Percentiles rank a stretch among this genome's conserved stretches.
phyloP scores from a whole-genome alignment of 2,797 vertebrate genomes.

The Hylomyscus alleni region DNA sequence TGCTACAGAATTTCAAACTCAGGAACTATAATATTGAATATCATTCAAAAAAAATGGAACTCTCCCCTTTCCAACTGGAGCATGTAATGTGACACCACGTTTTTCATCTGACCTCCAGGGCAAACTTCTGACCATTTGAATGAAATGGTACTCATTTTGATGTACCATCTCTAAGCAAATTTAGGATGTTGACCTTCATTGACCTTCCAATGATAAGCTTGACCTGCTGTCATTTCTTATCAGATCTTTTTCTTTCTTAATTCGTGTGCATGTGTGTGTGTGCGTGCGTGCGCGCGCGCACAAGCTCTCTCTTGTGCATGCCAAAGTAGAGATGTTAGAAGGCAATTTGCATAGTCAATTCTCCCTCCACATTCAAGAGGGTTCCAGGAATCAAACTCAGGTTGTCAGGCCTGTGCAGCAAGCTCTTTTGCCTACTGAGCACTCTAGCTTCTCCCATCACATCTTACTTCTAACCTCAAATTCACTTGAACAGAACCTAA shows the following conservation, averaged over 20 bases:
- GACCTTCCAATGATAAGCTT: conserved; percentile 20
- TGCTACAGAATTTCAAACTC: conserved; percentile 53
- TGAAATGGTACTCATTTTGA: conserved; percentile 27
- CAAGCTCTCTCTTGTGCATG: neutral
- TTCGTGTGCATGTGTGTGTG: neutral
- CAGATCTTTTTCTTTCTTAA: neutral
- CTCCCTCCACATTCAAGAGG: neutral
- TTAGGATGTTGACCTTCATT: conserved; percentile 49
- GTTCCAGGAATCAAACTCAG: neutral
- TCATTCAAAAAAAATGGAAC: conserved; percentile 7
- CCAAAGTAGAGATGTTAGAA: neutral
- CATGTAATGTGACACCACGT: conserved; percentile 50
- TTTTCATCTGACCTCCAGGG: conserved; percentile 41
- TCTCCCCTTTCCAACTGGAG: neutral
- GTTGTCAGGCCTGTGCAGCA: neutral
- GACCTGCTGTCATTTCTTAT: neutral
- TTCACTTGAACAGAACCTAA: conserved; percentile 69
- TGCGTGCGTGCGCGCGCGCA: too few relatives aligned
- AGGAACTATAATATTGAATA: conserved; percentile 15
- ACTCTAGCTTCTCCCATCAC: neutral
- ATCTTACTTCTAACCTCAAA: conserved; percentile 57
- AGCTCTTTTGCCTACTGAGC: neutral
- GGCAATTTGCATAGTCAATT: neutral
- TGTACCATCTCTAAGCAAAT: neutral
- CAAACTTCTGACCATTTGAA: conserved; percentile 32